phyloP scores from a whole-genome alignment of 64 coral and sea anemone species.

The Acropora yongei region DNA sequence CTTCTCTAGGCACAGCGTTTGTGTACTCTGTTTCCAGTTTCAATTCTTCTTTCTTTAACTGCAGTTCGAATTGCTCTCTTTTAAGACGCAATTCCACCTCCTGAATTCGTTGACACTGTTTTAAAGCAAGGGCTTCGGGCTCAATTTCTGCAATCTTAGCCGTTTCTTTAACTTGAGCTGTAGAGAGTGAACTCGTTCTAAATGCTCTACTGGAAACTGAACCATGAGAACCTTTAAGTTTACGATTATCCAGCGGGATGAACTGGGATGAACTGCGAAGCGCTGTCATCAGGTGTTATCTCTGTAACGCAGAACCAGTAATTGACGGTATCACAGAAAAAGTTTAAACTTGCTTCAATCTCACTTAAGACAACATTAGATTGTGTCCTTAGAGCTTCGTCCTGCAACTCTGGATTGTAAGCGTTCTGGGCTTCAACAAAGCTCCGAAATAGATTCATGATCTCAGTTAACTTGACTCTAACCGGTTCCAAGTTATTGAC shows the following conservation, averaged over 20 bases:
- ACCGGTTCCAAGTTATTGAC: not conserved
- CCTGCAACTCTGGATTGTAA: not conserved
- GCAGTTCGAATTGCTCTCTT: conserved; percentile 3
- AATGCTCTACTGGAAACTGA: not conserved
- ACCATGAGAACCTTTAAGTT: not conserved
- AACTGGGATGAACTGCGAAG: not conserved
- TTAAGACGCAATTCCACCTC: not conserved
- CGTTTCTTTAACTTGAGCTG: not conserved
- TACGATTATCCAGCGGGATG: too few species aligned
- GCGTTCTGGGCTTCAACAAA: not conserved
- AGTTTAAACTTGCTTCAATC: not conserved
- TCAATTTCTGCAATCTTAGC: conserved; percentile 27
- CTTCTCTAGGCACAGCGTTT: conserved; percentile 15
- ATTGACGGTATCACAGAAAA: conserved; percentile 17
- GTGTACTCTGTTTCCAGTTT: not conserved
- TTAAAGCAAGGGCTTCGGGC: conserved; percentile 1
- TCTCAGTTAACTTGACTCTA: not conserved
- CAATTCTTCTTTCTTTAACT: not conserved
- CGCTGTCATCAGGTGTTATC: not conserved
- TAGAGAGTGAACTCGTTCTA: not conserved
- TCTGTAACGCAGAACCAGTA: conserved; percentile 1
- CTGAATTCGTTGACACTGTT: conserved; percentile 7
- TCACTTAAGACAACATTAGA: not conserved
- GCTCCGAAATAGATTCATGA: not conserved
- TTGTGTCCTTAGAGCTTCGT: not conserved